phyloP scores from a whole-genome alignment of 2,888 invertebrate genomes.

The Hydrotaea diabolus region DNA sequence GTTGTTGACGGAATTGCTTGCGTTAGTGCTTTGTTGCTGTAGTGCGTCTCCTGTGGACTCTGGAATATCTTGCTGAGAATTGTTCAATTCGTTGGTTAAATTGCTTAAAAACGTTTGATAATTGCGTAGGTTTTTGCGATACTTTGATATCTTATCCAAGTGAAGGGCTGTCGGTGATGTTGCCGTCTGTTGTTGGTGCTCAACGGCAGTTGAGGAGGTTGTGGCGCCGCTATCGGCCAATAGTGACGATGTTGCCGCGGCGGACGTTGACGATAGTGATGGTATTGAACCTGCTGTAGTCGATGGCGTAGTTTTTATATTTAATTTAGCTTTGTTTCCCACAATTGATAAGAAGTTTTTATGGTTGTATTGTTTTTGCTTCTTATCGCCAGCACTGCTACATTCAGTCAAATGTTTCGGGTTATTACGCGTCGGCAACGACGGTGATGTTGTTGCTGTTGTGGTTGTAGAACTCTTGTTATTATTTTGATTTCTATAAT shows the following conservation, averaged over 20 bases:
- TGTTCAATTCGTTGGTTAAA: slow-evolving; percentile 54
- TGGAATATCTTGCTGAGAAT: background rate
- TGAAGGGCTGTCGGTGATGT: slow-evolving; percentile 49
- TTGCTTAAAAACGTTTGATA: slow-evolving; percentile 69
- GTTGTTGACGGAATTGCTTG: background rate
- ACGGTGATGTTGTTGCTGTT: slow-evolving; percentile 46
- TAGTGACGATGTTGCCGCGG: slow-evolving; percentile 42
- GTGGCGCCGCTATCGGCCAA: background rate
- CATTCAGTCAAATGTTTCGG: slow-evolving; percentile 64
- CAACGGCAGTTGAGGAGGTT: slow-evolving; percentile 9
- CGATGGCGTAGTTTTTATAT: slow-evolving; percentile 62
- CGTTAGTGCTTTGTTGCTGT: background rate
- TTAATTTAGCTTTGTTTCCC: slow-evolving; percentile 69
- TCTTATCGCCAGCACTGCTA: slow-evolving; percentile 65
- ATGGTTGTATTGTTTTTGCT: slow-evolving; percentile 59
- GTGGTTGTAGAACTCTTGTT: slow-evolving; percentile 50
- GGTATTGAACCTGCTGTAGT: slow-evolving; percentile 55
- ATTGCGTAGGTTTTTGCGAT: slow-evolving; percentile 73
- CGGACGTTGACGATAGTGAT: slow-evolving; percentile 32
- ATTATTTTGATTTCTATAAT: slow-evolving; percentile 60
- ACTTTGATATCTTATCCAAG: slow-evolving; percentile 72
- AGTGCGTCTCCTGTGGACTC: background rate
- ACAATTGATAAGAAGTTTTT: slow-evolving; percentile 70
- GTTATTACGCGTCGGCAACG: slow-evolving; percentile 47
- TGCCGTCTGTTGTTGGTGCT: slow-evolving; percentile 34